Percentiles rank a stretch among this genome's conserved stretches.
These are phyloP conservation scores for Drosophila paulistorum DNA, from an alignment of 1,140 invertebrate genomes.

Conservation along the genomic window DNA sequence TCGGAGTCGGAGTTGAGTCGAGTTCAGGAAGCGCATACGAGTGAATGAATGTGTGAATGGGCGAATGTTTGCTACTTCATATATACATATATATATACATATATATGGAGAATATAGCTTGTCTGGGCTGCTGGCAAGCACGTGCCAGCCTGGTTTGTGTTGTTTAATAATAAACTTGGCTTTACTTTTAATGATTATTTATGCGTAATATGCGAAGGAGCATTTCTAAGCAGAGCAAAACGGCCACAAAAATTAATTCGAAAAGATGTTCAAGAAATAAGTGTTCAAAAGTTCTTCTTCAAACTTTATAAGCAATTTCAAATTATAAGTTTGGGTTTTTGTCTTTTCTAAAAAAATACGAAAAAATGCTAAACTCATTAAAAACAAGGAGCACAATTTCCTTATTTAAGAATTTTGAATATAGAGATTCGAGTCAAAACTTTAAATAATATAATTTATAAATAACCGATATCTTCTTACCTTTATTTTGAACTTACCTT, in stretches of 20 bases:
- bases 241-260: conserved; percentile 9
- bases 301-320: not conserved
- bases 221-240: conserved; percentile 9
- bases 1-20: conserved; percentile 39
- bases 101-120: not conserved
- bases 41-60: conserved; percentile 19
- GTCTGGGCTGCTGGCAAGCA: conserved; percentile 7
- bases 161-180: conserved; percentile 24
- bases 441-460: no score
- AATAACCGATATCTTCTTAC: no score
- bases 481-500: no score
- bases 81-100: not conserved
- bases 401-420: no score
- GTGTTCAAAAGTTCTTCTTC: not conserved
- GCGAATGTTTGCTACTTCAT: conserved; percentile 4
- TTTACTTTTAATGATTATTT: conserved; percentile 23
- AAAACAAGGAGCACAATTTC: no score
- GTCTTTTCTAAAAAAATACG: not conserved
- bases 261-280: conserved; percentile 3
- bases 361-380: not conserved
- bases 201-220: conserved; percentile 19
- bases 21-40: conserved; percentile 23
- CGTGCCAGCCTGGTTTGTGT: conserved; percentile 7
- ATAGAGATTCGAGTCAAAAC: not conserved
- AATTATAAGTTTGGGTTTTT: not conserved